phyloP scores from a whole-genome alignment of 2,888 invertebrate species.

The Danaus chrysippus region DNA sequence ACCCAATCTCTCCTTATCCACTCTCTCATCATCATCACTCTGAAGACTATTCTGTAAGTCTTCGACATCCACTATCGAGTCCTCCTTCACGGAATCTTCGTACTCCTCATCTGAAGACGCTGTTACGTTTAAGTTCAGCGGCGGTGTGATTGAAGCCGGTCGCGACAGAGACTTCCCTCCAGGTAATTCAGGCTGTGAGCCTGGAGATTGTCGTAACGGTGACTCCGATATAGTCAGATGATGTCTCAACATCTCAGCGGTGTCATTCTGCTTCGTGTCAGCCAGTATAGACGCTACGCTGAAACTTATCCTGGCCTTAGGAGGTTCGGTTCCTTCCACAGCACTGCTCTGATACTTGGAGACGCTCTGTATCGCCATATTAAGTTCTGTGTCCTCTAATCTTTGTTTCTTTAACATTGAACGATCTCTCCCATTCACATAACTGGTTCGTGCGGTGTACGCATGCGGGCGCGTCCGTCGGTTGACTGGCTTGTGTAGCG shows the following conservation, averaged over 20 bases:
- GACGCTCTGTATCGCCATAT: constrained; percentile 84
- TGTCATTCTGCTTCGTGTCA: constrained; percentile 83
- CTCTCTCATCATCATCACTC: constrained; percentile 71
- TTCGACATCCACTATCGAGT: constrained; percentile 88
- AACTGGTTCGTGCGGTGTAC: constrained; percentile 68
- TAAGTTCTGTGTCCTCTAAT: constrained; percentile 78
- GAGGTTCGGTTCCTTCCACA: constrained; percentile 80
- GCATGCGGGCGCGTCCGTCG: constrained; percentile 75
- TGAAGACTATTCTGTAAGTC: constrained; percentile 81
- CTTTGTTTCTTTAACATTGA: constrained; percentile 82
- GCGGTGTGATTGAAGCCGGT: constrained; percentile 66
- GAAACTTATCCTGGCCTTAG: constrained; percentile 86
- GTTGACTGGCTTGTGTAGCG: constrained; percentile 60
- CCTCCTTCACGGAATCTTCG: constrained; percentile 84
- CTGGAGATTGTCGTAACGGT: constrained; percentile 69
- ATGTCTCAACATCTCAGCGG: constrained; percentile 72
- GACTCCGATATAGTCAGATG: constrained; percentile 74
- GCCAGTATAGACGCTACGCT: constrained; percentile 93
- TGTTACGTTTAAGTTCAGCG: constrained; percentile 71
- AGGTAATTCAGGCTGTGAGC: constrained; percentile 68
- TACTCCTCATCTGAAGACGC: constrained; percentile 81
- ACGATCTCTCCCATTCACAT: constrained; percentile 74
- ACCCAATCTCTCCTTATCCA: constrained; percentile 67
- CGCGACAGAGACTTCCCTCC: constrained; percentile 65
- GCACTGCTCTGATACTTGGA: constrained; percentile 82